phyloP scores from a whole-genome alignment of 2,888 invertebrate genomes.

The Amiota communis region DNA sequence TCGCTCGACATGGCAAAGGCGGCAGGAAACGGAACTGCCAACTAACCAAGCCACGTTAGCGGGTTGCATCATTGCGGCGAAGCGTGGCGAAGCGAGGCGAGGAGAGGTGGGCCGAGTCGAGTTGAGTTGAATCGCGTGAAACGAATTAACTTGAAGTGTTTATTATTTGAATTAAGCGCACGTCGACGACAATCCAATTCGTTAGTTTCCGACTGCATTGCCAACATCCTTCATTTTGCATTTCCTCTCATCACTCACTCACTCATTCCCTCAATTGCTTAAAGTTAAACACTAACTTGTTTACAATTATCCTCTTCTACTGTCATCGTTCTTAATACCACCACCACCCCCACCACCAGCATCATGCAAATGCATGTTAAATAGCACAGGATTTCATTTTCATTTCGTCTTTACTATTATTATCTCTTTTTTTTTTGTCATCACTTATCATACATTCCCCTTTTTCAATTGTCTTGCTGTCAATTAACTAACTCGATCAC shows the following conservation, averaged over 20 bases:
- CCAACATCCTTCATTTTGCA: slow-evolving; percentile 18
- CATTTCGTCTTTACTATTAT: not conserved
- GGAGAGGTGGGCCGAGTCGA: too few relatives aligned
- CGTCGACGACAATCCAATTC: slow-evolving; percentile 51
- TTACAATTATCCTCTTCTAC: slow-evolving; percentile 28
- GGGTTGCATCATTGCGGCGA: slow-evolving; percentile 26
- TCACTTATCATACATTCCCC: too few relatives aligned
- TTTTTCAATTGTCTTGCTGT: not conserved
- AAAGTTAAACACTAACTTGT: slow-evolving; percentile 41
- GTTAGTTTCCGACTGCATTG: slow-evolving; percentile 41
- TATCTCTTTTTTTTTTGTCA: too few relatives aligned
- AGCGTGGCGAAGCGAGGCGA: slow-evolving; percentile 32
- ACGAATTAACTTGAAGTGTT: slow-evolving; percentile 72
- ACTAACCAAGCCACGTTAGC: slow-evolving; percentile 15
- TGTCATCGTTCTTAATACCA: slow-evolving; percentile 20
- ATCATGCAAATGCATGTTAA: not conserved
- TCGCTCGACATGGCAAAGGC: slow-evolving; percentile 1
- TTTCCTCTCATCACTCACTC: slow-evolving; percentile 7
- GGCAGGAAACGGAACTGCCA: slow-evolving; percentile 7
- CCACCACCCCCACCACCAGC: too few relatives aligned
- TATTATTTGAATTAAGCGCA: slow-evolving; percentile 68
- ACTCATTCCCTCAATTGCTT: not conserved
- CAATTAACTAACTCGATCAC: slow-evolving; percentile 3
- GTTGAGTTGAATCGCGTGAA: slow-evolving; percentile 47
- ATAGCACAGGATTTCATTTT: not conserved